Conservation (phyloP, 2,888 invertebrate species). For the Thera britannica region DNA sequence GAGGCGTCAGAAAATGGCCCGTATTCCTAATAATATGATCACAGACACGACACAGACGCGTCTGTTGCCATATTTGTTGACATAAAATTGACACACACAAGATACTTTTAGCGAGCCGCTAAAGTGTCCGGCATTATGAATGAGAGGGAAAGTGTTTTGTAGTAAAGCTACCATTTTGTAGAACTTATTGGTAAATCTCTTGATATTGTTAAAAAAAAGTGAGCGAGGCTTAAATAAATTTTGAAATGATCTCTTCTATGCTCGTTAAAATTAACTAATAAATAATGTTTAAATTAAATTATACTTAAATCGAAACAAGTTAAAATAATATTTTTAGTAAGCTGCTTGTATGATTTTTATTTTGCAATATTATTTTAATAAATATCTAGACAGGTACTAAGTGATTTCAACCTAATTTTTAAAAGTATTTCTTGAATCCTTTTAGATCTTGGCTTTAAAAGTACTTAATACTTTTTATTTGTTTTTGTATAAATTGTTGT, state of each 20-base stretch:
- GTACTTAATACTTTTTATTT: not conserved
- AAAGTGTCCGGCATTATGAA: too few species aligned
- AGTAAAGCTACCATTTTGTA: not conserved
- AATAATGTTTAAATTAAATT: too few species aligned
- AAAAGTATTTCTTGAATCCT: not conserved
- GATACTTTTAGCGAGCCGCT: too few species aligned
- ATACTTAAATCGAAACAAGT: too few species aligned
- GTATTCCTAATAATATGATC: too few species aligned
- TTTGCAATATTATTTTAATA: not conserved
- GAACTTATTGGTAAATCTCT: not conserved
- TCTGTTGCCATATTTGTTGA: too few species aligned
- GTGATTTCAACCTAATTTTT: not conserved
- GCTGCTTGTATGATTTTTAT: not conserved
- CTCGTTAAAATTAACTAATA: too few species aligned
- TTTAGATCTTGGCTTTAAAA: not conserved
- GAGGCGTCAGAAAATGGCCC: too few species aligned
- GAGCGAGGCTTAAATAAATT: slow-evolving; percentile 4
- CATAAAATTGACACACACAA: too few species aligned
- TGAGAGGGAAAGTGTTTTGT: not conserved
- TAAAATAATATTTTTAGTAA: too few species aligned
- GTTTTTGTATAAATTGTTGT: not conserved
- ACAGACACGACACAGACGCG: too few species aligned
- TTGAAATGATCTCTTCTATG: slow-evolving; percentile 11
- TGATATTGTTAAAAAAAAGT: not conserved
- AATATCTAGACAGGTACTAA: not conserved